Evolutionary conservation across 2,113 vertebrate species (phyloP), one percentile per base, ranked within the genome.

Genomic region (Passerina amoena): DNA sequence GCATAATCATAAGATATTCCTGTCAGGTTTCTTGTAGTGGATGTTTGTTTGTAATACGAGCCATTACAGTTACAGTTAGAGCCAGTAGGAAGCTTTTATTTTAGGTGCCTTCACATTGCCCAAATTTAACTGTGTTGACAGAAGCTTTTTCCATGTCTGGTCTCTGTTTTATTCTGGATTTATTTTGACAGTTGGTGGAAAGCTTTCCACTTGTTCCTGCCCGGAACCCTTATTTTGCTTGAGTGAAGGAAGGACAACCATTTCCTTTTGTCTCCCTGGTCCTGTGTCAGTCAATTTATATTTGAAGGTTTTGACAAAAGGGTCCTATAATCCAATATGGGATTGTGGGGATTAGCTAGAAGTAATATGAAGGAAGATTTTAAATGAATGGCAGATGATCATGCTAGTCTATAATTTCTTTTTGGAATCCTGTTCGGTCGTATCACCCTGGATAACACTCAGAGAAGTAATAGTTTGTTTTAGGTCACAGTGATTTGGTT

Each of bases 91-190:
- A 75, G 17, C 11, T 56, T 70, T 71, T 92, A 77, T 88, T 96
- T 95, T 92, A 90, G 37, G 20, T 20, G 44, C 57, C 57, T 94
- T 89, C 12, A 2, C 40, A 56, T 27, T 90, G 42, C 44, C 44
- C 78, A 61, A 53, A 78, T 54, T 75, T 85, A 87, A 73, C 65
- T 60, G 20, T 73, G 38, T 81, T 70, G 50, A 66, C 23, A 60
- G 73, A 86, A 95, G 37, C 33, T 91, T 96, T 94, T 96, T 89
- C 88, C 73, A 85, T 82, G n/a, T 59, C 56, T 82, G 28, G 42
- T 51, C 4, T 84, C 50, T 70, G 1, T 68, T 90, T 37, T 82
- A 92, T n/a, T 11, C 17, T 61, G 51, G 9, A 6, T 76, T 93
- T 86, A 42, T 96, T 96, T 89, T 75, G 54, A 78, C 48, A 88